phyloP scores from a whole-genome alignment of 2,797 vertebrate genomes.

The Falco columbarius region DNA sequence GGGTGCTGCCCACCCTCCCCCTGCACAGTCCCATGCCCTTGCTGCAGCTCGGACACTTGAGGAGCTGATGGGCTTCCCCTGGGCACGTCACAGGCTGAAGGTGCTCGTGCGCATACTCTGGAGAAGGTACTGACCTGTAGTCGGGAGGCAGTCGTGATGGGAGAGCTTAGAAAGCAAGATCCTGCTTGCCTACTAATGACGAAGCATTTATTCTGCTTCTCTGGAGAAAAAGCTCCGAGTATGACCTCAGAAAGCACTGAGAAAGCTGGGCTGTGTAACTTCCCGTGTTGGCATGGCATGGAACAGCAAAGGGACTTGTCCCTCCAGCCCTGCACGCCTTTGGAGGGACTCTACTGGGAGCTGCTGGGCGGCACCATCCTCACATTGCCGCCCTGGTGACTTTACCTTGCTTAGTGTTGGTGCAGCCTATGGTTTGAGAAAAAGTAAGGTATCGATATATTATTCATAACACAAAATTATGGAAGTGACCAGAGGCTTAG shows the following conservation, averaged over 20 bases:
- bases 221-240: not conserved
- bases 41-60: not conserved
- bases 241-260: not conserved
- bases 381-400: fast-evolving
- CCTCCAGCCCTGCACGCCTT: fast-evolving
- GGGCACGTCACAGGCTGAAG: fast-evolving
- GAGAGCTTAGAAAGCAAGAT: not conserved
- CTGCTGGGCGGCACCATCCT: not conserved
- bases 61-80: not conserved
- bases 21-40: fast-evolving
- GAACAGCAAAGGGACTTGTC: fast-evolving
- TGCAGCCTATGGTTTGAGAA: not conserved
- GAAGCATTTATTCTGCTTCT: not conserved
- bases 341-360: not conserved
- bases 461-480: not conserved
- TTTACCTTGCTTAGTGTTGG: not conserved
- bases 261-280: not conserved
- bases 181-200: not conserved
- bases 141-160: fast-evolving
- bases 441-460: not conserved
- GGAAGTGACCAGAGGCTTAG: not conserved
- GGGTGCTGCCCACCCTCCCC: not conserved
- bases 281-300: fast-evolving
- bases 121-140: not conserved
- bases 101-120: fast-evolving